Evolutionary conservation across 1,140 invertebrate species (phyloP).

Genomic region (Papilio machaon): DNA sequence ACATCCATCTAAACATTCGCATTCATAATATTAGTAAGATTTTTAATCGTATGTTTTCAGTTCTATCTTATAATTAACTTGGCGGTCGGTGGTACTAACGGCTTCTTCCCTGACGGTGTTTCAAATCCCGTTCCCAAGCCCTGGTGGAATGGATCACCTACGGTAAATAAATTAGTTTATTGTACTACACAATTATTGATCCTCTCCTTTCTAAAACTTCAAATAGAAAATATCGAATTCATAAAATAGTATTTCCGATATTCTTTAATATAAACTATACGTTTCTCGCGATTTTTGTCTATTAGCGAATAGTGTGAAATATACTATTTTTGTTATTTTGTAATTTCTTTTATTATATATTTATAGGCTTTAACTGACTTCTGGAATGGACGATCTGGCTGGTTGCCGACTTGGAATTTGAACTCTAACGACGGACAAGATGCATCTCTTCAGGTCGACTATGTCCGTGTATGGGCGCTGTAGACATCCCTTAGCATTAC

Average conservation of each 20-base stretch:
- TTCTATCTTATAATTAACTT: conserved; percentile 87
- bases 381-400: conserved; percentile 62
- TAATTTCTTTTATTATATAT: not conserved
- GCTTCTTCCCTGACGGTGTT: conserved; percentile 83
- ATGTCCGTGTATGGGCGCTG: conserved; percentile 76
- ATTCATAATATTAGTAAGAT: too few species aligned
- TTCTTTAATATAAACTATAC: too few species aligned
- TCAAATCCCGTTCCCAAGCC: conserved; percentile 81
- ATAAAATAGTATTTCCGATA: too few species aligned
- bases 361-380: conserved; percentile 71
- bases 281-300: too few species aligned
- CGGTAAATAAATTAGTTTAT: conserved; percentile 59
- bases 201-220: not conserved
- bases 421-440: conserved; percentile 67
- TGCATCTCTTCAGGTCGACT: conserved; percentile 75
- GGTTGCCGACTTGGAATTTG: conserved; percentile 74
- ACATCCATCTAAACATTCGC: too few species aligned
- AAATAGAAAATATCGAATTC: too few species aligned
- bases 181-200: not conserved
- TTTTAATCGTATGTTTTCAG: conserved; percentile 64
- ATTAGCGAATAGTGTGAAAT: too few species aligned
- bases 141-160: conserved; percentile 82
- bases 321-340: not conserved
- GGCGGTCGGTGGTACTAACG: conserved; percentile 85
- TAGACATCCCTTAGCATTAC: conserved; percentile 44